phyloP scores from a whole-genome alignment of 2,113 vertebrate genomes.

The Pelodiscus sinensis region DNA sequence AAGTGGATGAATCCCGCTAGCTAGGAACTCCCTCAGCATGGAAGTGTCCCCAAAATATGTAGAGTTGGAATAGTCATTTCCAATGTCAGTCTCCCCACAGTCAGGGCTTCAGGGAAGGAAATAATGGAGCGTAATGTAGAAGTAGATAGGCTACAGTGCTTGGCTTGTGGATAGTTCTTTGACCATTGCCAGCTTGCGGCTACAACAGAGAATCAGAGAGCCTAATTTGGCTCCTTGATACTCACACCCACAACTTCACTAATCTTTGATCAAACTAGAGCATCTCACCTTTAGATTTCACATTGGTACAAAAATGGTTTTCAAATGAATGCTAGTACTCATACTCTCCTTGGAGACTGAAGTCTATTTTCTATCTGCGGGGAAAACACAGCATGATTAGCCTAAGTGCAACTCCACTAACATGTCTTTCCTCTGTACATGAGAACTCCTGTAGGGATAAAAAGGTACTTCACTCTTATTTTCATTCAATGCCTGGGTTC shows the following conservation, averaged over 20 bases:
- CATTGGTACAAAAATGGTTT: neutral
- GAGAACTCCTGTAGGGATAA: neutral
- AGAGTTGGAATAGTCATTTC: neutral
- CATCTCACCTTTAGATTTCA: neutral
- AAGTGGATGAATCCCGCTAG: neutral
- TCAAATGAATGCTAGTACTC: neutral
- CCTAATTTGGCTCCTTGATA: neutral
- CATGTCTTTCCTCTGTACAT: neutral
- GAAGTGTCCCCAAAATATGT: neutral
- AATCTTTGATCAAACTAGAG: neutral
- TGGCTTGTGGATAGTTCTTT: neutral
- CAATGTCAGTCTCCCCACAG: fast-evolving
- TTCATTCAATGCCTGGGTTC: neutral
- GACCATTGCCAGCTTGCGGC: neutral
- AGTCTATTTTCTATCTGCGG: neutral
- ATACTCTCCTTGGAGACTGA: neutral
- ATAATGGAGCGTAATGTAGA: neutral
- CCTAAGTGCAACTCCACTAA: neutral
- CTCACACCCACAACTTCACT: neutral
- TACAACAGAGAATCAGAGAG: neutral
- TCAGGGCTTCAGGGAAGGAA: neutral
- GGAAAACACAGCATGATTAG: neutral
- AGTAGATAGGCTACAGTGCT: neutral
- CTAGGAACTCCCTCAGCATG: neutral
- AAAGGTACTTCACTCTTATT: neutral